Evolutionary conservation across 2,888 invertebrate genomes (phyloP), one percentile per base, ranked within the genome.

Genomic region (Drosophila acutilabella): DNA sequence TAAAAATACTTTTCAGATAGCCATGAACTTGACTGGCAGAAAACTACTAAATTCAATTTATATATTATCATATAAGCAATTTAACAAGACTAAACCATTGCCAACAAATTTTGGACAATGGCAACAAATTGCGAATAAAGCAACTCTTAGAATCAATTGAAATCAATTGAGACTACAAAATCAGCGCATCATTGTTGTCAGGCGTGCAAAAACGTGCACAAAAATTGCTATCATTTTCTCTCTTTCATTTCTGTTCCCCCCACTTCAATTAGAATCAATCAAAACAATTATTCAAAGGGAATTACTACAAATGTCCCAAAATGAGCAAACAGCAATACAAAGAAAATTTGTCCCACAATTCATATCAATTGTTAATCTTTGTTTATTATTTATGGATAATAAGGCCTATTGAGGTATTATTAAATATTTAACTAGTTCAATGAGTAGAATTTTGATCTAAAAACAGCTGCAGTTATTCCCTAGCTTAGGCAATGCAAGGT

Each of bases 91-190:
- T 16, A 53, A 51, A 13, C 8, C 42, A 56, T 51, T 66, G 45
- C 33, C 48, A 44, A 58, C 13, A 60, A 71, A 20, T 56, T 52
- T 53, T 48, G 47, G 26, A 18, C 18, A 58, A 64, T 38, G 44
- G 5, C 59, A 47, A 16, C 40, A 26, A 56, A 50, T 50, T 18
- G 14, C 58, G 11, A 58, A 56, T 64, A 72, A 66, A 58, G 26
- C 6, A 44, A 36, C 42, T 59, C 66, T 86, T 83, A 79, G 86
- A 85, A 83, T 78, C 78, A 89, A 89, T 89, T 89, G 80, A 80
- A 84, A 65, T 65, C 70, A 76, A 74, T 68, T 74, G 51, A 74
- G 71, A 67, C 52, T 57, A 38, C 47, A 66, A 78, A 81, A 84
- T 84, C 81, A 80, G 42, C 56, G 60, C 59, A 18, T 26, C 30